Percentiles rank a stretch among this genome's conserved stretches.
Conservation (phyloP, 2,113 vertebrate species). For the Neolamprologus toae region DNA sequence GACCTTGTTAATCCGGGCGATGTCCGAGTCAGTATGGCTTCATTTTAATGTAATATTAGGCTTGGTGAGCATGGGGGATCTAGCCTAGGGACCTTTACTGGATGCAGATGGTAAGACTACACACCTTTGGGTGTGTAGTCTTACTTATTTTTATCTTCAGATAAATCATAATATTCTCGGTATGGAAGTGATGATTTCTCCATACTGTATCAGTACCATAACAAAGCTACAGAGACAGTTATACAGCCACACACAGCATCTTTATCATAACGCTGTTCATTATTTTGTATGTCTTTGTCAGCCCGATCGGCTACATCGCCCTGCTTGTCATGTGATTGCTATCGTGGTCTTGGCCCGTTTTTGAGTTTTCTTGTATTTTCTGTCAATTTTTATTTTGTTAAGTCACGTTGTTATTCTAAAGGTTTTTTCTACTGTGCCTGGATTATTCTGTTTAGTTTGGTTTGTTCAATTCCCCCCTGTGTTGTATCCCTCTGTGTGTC, state of each 20-base stretch:
- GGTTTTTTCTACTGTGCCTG: neutral
- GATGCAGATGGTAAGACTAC: neutral
- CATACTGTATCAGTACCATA: neutral
- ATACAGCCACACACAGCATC: neutral
- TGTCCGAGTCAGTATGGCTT: neutral
- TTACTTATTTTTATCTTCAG: neutral
- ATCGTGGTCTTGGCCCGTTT: neutral
- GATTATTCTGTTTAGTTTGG: neutral
- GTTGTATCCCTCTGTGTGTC: neutral
- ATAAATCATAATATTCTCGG: neutral
- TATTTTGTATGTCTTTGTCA: neutral
- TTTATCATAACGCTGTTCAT: neutral
- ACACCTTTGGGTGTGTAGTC: neutral
- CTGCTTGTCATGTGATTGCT: neutral
- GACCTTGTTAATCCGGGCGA: neutral
- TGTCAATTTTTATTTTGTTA: neutral
- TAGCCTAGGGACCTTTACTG: neutral
- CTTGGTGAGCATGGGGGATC: neutral
- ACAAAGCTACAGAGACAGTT: neutral
- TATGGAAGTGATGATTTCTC: neutral
- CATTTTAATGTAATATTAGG: neutral
- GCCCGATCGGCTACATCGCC: neutral
- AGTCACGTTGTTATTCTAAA: neutral
- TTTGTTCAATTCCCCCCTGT: neutral
- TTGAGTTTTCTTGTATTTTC: neutral